A percentile compares a stretch with the other conserved stretches of the same genome.
Evolutionary conservation across 2,113 vertebrate species (phyloP).

Genomic region (Phrynosoma platyrhinos): DNA sequence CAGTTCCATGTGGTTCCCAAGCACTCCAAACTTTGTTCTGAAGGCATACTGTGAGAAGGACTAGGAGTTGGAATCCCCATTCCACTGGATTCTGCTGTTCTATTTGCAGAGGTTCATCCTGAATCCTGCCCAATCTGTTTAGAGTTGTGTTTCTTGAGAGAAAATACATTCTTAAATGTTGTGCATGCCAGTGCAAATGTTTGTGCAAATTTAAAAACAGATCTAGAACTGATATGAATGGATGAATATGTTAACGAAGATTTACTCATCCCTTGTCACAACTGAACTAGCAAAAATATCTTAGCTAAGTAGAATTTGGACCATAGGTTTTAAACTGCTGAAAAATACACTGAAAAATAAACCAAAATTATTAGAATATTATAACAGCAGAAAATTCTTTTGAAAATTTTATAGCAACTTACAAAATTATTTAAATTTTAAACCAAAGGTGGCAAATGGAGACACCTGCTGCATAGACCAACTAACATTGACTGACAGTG

Average conservation of each 20-base stretch:
- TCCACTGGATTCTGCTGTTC: no score
- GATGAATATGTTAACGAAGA: not conserved
- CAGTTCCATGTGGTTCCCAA: no score
- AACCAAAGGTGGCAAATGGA: constrained; percentile 18
- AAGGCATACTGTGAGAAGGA: no score
- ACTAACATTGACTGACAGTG: constrained; percentile 49
- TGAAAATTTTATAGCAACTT: constrained; percentile 38
- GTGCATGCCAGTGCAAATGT: not conserved
- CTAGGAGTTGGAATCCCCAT: no score
- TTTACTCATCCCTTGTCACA: not conserved
- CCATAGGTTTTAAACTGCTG: not conserved
- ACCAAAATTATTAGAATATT: constrained; percentile 66
- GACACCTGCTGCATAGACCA: constrained; percentile 27
- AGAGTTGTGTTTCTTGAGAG: not conserved
- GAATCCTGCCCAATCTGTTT: no score
- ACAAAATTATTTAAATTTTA: constrained; percentile 51
- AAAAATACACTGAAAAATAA: constrained; percentile 42
- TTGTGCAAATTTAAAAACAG: not conserved
- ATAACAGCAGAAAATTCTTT: constrained; percentile 51
- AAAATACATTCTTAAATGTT: not conserved
- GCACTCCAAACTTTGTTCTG: no score
- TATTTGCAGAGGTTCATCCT: no score
- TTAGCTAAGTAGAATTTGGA: not conserved
- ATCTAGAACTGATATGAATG: not conserved
- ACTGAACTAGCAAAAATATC: not conserved